Percentiles rank a stretch among this genome's conserved stretches.
These are phyloP conservation scores for Pachydiplax longipennis DNA, from an alignment of 2,888 invertebrate species.

Conservation along the genomic window DNA sequence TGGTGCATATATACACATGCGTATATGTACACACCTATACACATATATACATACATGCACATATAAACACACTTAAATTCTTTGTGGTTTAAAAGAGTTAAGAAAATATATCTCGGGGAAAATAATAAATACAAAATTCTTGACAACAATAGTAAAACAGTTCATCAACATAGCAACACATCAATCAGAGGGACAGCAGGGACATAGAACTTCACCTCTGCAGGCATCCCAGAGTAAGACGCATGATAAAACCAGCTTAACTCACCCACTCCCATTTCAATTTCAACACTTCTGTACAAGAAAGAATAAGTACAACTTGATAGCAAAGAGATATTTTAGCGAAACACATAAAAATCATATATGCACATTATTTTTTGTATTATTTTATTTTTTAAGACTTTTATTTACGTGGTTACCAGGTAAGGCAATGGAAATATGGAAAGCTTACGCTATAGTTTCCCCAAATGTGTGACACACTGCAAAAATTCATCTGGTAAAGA, in stretches of 20 bases:
- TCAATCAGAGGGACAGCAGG: slow-evolving; percentile 33
- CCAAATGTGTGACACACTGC: slow-evolving; percentile 21
- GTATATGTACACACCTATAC: no score
- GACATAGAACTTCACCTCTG: neutral
- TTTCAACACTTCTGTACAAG: slow-evolving; percentile 62
- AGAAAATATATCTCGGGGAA: slow-evolving; percentile 45
- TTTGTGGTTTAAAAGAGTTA: slow-evolving; percentile 28
- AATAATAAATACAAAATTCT: slow-evolving; percentile 46
- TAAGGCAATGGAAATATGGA: slow-evolving; percentile 45
- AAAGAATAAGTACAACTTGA: slow-evolving; percentile 63
- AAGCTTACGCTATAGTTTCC: slow-evolving; percentile 40
- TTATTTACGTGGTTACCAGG: slow-evolving; percentile 37
- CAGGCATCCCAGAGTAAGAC: neutral
- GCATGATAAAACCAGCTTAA: slow-evolving; percentile 18
- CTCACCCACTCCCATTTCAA: slow-evolving; percentile 54
- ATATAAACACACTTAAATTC: slow-evolving; percentile 33
- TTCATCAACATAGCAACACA: slow-evolving; percentile 20
- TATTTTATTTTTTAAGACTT: slow-evolving; percentile 37
- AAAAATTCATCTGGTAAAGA: slow-evolving; percentile 20
- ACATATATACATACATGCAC: no score
- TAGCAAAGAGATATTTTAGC: slow-evolving; percentile 61
- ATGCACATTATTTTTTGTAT: slow-evolving; percentile 47
- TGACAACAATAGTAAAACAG: slow-evolving; percentile 34
- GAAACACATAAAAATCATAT: slow-evolving; percentile 52
- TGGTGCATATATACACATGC: no score